A percentile compares a stretch with the other conserved stretches of the same genome.
Evolutionary conservation across 2,113 vertebrate species (phyloP).

Genomic region (Calcarius ornatus): DNA sequence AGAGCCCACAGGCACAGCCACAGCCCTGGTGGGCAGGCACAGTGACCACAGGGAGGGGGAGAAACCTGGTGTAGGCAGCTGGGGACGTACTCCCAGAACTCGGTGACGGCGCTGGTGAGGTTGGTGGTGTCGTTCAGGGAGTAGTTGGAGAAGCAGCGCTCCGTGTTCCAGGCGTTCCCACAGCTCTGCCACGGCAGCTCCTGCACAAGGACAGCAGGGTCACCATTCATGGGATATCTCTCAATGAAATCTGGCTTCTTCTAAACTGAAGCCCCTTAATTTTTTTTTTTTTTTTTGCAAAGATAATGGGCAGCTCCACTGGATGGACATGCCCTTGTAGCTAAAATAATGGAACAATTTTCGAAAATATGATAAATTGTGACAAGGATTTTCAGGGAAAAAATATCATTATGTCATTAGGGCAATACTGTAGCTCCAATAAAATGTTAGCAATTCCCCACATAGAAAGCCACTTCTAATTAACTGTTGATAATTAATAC

Average conservation of each 20-base stretch:
- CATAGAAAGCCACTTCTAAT: not conserved
- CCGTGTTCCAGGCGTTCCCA: slow-evolving; percentile 86
- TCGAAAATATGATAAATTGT: not conserved
- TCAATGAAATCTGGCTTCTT: not conserved
- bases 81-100: slow-evolving; percentile 90
- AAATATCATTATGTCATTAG: not conserved
- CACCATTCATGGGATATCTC: not conserved
- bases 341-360: not conserved
- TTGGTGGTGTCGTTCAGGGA: slow-evolving; percentile 86
- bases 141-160: slow-evolving; percentile 88
- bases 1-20: rapidly evolving
- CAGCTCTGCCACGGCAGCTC: slow-evolving; percentile 89
- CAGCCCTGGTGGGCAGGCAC: not conserved
- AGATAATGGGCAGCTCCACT: not conserved
- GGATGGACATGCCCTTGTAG: not conserved
- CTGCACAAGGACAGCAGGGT: slow-evolving; percentile 48
- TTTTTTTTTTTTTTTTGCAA: not conserved
- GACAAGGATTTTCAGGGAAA: not conserved
- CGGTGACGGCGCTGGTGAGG: slow-evolving; percentile 86
- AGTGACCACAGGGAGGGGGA: not conserved
- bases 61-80: slow-evolving; percentile 39
- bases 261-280: not conserved
- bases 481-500: slow-evolving; percentile 8
- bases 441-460: not conserved
- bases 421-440: not conserved